phyloP scores from a whole-genome alignment of 1,140 invertebrate genomes.

The Lepidotrigona ventralis region DNA sequence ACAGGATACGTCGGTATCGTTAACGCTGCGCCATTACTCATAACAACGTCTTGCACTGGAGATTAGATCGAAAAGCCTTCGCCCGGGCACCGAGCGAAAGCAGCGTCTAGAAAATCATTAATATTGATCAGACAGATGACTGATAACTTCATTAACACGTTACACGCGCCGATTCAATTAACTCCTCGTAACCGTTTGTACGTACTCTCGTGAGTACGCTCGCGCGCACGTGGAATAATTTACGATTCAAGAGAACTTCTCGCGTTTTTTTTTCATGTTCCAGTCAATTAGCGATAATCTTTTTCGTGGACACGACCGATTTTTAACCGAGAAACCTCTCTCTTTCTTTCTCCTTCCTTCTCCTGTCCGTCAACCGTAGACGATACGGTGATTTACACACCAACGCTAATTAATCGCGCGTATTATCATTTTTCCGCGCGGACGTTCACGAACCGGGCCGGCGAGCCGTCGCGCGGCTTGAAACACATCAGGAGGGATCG shows the following conservation, averaged over 20 bases:
- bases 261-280: slow-evolving; percentile 29
- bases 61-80: slow-evolving; percentile 25
- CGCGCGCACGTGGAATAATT: slow-evolving; percentile 15
- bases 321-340: not conserved
- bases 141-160: slow-evolving; percentile 45
- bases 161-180: slow-evolving; percentile 44
- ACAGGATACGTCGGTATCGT: not conserved
- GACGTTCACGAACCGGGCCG: not conserved
- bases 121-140: slow-evolving; percentile 50
- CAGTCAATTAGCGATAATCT: slow-evolving; percentile 49
- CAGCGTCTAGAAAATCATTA: slow-evolving; percentile 46
- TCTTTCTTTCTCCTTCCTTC: not conserved
- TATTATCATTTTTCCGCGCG: slow-evolving; percentile 42
- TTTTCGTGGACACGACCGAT: slow-evolving; percentile 9
- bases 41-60: not conserved
- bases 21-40: not conserved
- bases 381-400: slow-evolving; percentile 1
- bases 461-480: slow-evolving; percentile 1
- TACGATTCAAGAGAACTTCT: slow-evolving; percentile 19
- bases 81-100: not conserved
- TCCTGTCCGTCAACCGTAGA: not conserved
- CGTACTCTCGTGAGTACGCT: too few species aligned
- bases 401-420: slow-evolving; percentile 23
- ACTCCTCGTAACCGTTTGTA: slow-evolving; percentile 18
- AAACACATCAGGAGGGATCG: slow-evolving; percentile 9